Percentiles rank a stretch among this genome's conserved stretches.
Evolutionary conservation across 2,888 invertebrate species (phyloP).

Genomic region (Hirtodrosophila confusa): DNA sequence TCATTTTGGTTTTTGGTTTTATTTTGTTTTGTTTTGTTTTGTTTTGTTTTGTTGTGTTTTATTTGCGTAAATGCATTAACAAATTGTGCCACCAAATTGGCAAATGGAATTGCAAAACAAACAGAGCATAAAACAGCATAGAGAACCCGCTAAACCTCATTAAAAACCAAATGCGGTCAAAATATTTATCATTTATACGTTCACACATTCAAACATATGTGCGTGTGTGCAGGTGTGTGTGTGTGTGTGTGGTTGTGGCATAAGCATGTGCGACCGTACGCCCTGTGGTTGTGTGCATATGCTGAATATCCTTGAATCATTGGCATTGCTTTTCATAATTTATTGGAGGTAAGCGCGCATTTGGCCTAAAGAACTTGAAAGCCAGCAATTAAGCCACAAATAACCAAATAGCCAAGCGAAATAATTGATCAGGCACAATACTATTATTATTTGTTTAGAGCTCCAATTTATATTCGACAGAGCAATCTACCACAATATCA

Average conservation of each 20-base stretch:
- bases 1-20: slow-evolving; percentile 19
- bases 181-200: slow-evolving; percentile 67
- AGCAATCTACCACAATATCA: too few species aligned
- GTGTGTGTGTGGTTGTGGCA: slow-evolving; percentile 29
- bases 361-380: slow-evolving; percentile 42
- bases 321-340: slow-evolving; percentile 64
- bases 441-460: slow-evolving; percentile 27
- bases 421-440: slow-evolving; percentile 47
- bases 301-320: slow-evolving; percentile 60
- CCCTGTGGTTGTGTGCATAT: slow-evolving; percentile 29
- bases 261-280: slow-evolving; percentile 38
- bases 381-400: slow-evolving; percentile 58
- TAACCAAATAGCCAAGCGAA: slow-evolving; percentile 29
- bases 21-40: background rate
- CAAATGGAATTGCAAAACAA: slow-evolving; percentile 39
- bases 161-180: slow-evolving; percentile 76
- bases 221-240: slow-evolving; percentile 27
- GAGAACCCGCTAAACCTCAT: slow-evolving; percentile 57
- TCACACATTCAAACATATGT: slow-evolving; percentile 14
- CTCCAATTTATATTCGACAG: slow-evolving; percentile 12
- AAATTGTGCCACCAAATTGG: slow-evolving; percentile 56
- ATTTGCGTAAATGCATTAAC: slow-evolving; percentile 59
- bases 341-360: slow-evolving; percentile 51
- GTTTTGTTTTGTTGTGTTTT: slow-evolving; percentile 39
- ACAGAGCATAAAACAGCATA: slow-evolving; percentile 24